These are phyloP conservation scores for Chouioia cunea DNA, from an alignment of 2,888 invertebrate species.

Conservation along the genomic window DNA sequence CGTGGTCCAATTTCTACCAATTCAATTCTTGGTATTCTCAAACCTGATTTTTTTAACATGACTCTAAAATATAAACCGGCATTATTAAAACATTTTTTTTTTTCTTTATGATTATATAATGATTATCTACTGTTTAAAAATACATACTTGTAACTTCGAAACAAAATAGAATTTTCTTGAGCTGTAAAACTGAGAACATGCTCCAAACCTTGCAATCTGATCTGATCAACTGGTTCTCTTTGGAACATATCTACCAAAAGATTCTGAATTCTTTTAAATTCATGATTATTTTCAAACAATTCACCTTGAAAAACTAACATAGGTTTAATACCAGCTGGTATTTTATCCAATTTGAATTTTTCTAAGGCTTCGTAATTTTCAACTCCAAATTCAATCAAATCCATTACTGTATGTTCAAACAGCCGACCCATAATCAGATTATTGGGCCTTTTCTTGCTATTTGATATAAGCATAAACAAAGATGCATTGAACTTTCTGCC, in stretches of 20 bases:
- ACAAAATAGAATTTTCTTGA: conserved; percentile 80
- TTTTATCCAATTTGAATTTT: conserved; percentile 84
- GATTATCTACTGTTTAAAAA: too few species aligned
- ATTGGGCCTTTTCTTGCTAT: conserved; percentile 95
- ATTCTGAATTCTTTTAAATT: conserved; percentile 87
- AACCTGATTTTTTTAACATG: conserved; percentile 90
- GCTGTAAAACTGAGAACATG: conserved; percentile 93
- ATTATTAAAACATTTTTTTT: not conserved
- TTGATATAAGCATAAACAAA: conserved; percentile 90
- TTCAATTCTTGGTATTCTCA: conserved; percentile 89
- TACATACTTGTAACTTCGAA: conserved; percentile 78
- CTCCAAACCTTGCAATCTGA: conserved; percentile 93
- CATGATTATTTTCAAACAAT: conserved; percentile 86
- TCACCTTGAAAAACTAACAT: conserved; percentile 93
- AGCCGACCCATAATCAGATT: conserved; percentile 91
- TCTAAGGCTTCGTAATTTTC: conserved; percentile 84
- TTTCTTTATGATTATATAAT: not conserved
- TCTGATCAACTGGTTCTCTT: conserved; percentile 82
- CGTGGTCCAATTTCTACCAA: conserved; percentile 95
- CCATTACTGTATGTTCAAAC: conserved; percentile 90
- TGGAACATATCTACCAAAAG: conserved; percentile 94
- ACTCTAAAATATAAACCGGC: conserved; percentile 28
- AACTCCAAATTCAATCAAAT: conserved; percentile 96
- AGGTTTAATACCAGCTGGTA: conserved; percentile 88
- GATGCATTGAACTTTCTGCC: conserved; percentile 86